These are phyloP conservation scores for Caenorhabditis sinica DNA, from an alignment of 2,888 invertebrate species.

Conservation along the genomic window DNA sequence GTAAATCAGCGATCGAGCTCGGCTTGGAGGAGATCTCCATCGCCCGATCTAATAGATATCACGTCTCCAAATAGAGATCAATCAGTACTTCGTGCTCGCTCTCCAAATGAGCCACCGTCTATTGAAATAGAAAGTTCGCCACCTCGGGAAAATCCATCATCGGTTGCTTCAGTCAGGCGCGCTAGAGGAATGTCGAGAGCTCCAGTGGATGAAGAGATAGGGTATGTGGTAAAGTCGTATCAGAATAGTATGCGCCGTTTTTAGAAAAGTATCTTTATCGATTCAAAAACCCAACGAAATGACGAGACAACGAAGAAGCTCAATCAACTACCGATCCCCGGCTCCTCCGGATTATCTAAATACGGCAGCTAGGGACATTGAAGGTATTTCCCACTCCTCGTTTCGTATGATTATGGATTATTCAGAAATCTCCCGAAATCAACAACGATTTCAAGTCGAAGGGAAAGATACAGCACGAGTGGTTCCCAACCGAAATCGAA, in stretches of 20 bases:
- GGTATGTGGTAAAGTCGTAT: too few species aligned
- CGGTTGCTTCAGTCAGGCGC: too few species aligned
- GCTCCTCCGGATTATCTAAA: neutral
- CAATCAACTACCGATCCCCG: neutral
- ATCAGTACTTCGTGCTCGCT: neutral
- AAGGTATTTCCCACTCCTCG: neutral
- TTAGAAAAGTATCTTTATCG: neutral
- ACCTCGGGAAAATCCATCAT: too few species aligned
- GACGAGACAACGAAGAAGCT: neutral
- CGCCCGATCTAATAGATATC: neutral
- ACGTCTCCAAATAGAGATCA: neutral
- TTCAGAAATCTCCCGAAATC: neutral
- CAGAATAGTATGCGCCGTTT: neutral
- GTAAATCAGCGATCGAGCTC: neutral
- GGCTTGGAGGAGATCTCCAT: neutral
- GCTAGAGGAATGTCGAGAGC: too few species aligned
- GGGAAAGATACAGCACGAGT: neutral
- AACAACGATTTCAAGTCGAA: constrained; percentile 6
- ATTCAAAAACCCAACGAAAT: neutral
- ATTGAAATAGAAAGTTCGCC: neutral
- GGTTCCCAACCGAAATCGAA: neutral
- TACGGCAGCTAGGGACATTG: neutral
- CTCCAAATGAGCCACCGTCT: too few species aligned
- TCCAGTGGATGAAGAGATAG: too few species aligned
- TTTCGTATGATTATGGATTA: neutral